Evolutionary conservation across 2,888 invertebrate genomes (phyloP).

Genomic region (Galerucella pusilla): DNA sequence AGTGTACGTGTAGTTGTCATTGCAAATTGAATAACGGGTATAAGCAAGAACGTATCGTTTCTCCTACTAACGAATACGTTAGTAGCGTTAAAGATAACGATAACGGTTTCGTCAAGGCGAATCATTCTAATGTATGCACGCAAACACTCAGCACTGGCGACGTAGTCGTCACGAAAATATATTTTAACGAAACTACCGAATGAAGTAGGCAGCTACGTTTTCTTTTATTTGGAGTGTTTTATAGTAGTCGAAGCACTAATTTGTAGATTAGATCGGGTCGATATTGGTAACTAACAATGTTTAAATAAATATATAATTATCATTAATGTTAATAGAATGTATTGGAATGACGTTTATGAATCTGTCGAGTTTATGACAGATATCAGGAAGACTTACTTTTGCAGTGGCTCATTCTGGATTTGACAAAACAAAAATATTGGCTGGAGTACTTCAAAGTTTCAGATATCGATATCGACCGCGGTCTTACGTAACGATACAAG

Average conservation of each 20-base stretch:
- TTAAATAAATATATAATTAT: not conserved
- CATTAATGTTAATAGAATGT: too few relatives aligned
- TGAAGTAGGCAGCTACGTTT: constrained; percentile 33
- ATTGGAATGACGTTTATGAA: too few relatives aligned
- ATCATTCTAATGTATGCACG: constrained; percentile 72
- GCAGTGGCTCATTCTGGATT: not conserved
- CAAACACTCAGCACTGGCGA: constrained; percentile 93
- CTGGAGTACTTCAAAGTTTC: not conserved
- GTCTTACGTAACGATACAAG: constrained; percentile 35
- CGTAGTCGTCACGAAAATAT: constrained; percentile 90
- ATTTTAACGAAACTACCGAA: constrained; percentile 60
- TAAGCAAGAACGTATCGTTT: constrained; percentile 58
- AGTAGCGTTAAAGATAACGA: constrained; percentile 56
- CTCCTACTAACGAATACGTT: constrained; percentile 59
- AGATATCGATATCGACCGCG: not conserved
- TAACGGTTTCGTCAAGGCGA: constrained; percentile 65
- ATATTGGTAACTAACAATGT: constrained; percentile 13
- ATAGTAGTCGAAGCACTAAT: constrained; percentile 27
- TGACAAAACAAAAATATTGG: not conserved
- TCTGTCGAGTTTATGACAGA: too few relatives aligned
- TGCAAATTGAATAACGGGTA: constrained; percentile 51
- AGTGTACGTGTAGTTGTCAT: constrained; percentile 69
- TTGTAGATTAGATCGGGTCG: not conserved
- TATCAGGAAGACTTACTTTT: not conserved
- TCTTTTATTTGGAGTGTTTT: constrained; percentile 19